Conservation (phyloP, 2,797 vertebrate genomes). For the Tenualosa thibaudeaui region DNA sequence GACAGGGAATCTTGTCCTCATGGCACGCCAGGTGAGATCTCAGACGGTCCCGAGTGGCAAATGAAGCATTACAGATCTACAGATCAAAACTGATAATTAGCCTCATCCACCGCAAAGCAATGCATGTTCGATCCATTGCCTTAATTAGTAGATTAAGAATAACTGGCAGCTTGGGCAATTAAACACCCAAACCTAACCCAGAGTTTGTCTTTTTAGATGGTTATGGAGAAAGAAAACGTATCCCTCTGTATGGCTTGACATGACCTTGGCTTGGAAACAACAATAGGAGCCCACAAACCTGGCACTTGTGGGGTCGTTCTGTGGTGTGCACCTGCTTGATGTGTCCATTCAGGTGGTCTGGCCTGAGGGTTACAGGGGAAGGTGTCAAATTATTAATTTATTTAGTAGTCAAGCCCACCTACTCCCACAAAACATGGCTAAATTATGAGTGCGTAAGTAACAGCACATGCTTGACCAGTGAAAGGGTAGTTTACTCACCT, state of each 20-base stretch:
- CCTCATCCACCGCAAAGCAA: neutral
- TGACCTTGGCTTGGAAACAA: neutral
- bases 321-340: conserved; percentile 99
- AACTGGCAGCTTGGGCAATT: neutral
- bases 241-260: neutral
- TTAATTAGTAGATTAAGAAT: neutral
- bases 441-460: no score
- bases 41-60: conserved; percentile 96
- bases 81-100: conserved; percentile 13
- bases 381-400: neutral
- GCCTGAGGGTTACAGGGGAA: conserved; percentile 72
- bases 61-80: conserved; percentile 98
- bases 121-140: neutral
- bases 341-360: conserved; percentile 98
- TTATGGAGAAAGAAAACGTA: neutral
- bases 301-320: conserved; percentile 99
- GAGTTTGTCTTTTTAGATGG: neutral
- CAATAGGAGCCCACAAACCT: conserved; percentile 77
- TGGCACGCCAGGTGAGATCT: conserved; percentile 97
- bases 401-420: neutral
- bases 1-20: conserved; percentile 98
- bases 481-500: conserved; percentile 78
- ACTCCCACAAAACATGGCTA: neutral
- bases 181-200: neutral
- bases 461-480: neutral